Base-by-base conservation (phyloP, 1,140 invertebrate genomes). In the Doryteuthis pealeii region DNA sequence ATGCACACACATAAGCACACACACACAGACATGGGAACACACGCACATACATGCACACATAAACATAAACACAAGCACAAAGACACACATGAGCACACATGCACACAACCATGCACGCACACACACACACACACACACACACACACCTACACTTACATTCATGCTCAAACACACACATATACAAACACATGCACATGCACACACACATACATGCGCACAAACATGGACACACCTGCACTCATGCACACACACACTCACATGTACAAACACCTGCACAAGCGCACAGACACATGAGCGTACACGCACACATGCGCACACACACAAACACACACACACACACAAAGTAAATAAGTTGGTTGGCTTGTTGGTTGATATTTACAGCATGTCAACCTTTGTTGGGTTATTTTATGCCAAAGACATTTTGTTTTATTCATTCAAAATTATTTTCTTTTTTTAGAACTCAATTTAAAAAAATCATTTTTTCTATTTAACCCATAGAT, bases 21-120 rank as follows among this genome's bases (percentile, higher is more conserved):
- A 33, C 33, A 14, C 45, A 32, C 28, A 22, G 54, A 28, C 35
- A 31, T 70, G n/a, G 40, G 70, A 68, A 74, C 66, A 70, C 26
- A 62, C 35, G 70, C 66, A 74, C 32, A 74, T 0, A 74, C 43
- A 58, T n/a, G 28, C 18, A 72, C 8, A n/a, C n/a, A n/a, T n/a
- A n/a, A 33, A 32, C 22, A 32, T 33, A 45, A 54, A n/a, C n/a
- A n/a, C n/a, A n/a, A n/a, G n/a, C n/a, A n/a, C n/a, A n/a, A n/a
- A n/a, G n/a, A n/a, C n/a, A n/a, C n/a, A n/a, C n/a, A n/a, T n/a
- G n/a, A n/a, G n/a, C n/a, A n/a, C 58, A 66, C 58, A 68, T 4
- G 35, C 31, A 68, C 40, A 66, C 28, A 6, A 8, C 40, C 40
- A 66, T 15, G 1, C 22, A 66, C 3, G 35, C 54, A 62, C 4